phyloP scores from a whole-genome alignment of 2,797 vertebrate genomes.

The Tamandua tetradactyla region DNA sequence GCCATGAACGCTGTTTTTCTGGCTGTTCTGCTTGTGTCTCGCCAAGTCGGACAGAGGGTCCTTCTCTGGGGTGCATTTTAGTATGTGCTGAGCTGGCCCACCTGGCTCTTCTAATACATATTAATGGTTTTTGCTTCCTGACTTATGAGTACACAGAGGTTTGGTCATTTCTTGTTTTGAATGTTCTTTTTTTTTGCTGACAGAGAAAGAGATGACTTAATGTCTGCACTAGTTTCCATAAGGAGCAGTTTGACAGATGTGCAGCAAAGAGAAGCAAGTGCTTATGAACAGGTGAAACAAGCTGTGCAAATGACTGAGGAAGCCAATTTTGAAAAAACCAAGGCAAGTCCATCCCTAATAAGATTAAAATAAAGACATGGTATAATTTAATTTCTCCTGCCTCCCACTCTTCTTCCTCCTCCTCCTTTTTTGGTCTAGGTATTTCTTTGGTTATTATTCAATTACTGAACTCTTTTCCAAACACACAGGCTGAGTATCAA shows the following conservation, averaged over 20 bases:
- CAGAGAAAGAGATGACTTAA: constrained; percentile 95
- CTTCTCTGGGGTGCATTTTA: background rate
- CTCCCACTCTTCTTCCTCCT: background rate
- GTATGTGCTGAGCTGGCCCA: background rate
- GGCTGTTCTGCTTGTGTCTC: background rate
- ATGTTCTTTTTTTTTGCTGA: constrained; percentile 39
- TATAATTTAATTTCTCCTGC: no score
- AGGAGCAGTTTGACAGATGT: constrained; percentile 87
- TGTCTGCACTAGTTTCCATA: constrained; percentile 87
- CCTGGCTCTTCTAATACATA: background rate
- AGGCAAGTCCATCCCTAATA: constrained; percentile 83
- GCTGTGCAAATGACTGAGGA: constrained; percentile 94
- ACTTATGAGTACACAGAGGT: background rate
- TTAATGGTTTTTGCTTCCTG: background rate
- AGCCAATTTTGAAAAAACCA: constrained; percentile 92
- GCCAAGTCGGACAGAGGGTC: background rate
- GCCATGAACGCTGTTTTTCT: background rate
- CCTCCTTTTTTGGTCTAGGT: background rate
- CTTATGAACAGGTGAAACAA: constrained; percentile 93
- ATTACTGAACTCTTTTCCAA: background rate
- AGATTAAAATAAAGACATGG: background rate
- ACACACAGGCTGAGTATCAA: background rate
- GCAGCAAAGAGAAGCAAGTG: constrained; percentile 90
- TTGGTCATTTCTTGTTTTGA: constrained; percentile 21
- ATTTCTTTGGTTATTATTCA: background rate